Percentiles rank a stretch among this genome's conserved stretches.
phyloP scores from a whole-genome alignment of 2,797 vertebrate genomes.

The Eospalax fontanierii region DNA sequence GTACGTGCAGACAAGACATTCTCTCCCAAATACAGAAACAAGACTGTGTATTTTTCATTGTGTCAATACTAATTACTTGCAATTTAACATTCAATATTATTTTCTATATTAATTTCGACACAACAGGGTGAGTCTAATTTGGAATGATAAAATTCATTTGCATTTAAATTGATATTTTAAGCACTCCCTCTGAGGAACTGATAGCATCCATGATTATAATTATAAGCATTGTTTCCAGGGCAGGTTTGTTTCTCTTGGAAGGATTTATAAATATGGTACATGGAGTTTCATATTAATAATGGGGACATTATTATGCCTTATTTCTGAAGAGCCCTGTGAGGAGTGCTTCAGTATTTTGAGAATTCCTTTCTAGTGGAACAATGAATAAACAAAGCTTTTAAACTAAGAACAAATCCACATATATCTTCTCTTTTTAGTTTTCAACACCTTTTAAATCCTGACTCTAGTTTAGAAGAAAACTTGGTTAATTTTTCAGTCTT shows the following conservation, averaged over 20 bases:
- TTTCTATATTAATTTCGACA: constrained; percentile 81
- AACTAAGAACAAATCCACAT: neutral
- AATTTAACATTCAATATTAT: constrained; percentile 75
- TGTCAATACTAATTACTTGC: constrained; percentile 78
- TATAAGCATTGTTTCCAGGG: constrained; percentile 66
- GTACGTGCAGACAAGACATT: neutral
- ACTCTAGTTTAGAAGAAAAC: neutral
- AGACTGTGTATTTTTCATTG: constrained; percentile 56
- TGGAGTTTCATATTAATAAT: constrained; percentile 52
- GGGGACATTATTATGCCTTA: neutral
- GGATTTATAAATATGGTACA: constrained; percentile 43
- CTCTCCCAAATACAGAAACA: neutral
- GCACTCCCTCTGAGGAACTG: constrained; percentile 61
- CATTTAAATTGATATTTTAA: constrained; percentile 82
- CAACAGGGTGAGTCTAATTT: constrained; percentile 74
- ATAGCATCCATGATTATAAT: constrained; percentile 65
- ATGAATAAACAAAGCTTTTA: neutral
- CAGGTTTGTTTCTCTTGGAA: constrained; percentile 64
- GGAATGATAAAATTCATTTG: constrained; percentile 80
- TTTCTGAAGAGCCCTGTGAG: neutral
- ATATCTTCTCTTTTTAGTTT: neutral
- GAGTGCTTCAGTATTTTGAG: neutral
- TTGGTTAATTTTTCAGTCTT: neutral
- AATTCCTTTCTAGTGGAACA: constrained; percentile 19
- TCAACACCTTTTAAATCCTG: constrained; percentile 26